These are phyloP conservation scores for Cosmia pyralina DNA, from an alignment of 2,888 invertebrate species.

Conservation along the genomic window DNA sequence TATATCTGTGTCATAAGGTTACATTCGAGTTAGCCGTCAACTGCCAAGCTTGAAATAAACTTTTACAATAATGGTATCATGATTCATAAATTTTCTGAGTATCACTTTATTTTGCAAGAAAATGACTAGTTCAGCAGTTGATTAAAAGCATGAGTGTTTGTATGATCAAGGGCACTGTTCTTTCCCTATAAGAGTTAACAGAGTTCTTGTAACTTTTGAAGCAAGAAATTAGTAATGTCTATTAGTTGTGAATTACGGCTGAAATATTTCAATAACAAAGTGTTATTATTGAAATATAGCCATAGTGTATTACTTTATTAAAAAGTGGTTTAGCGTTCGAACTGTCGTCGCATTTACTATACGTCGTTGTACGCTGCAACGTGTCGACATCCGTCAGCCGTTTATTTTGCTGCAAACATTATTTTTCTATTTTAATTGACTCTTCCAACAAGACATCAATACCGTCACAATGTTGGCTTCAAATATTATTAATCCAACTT, in stretches of 20 bases:
- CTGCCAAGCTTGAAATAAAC: neutral
- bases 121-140: no score
- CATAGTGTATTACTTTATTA: neutral
- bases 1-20: neutral
- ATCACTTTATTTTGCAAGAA: neutral
- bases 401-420: neutral
- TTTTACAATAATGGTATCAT: neutral
- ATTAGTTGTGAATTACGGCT: neutral
- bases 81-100: neutral
- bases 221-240: no score
- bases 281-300: neutral
- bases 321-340: neutral
- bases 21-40: neutral
- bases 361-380: neutral
- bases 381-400: slow-evolving; percentile 11
- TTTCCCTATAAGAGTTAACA: no score
- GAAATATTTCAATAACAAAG: neutral
- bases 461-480: neutral
- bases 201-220: neutral
- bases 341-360: neutral
- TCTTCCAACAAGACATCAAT: neutral
- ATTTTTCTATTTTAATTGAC: slow-evolving; percentile 5
- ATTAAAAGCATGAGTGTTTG: no score
- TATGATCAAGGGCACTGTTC: neutral
- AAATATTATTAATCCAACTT: neutral